These are phyloP conservation scores for Spilarctia lutea DNA, from an alignment of 2,888 invertebrate genomes.

Conservation along the genomic window DNA sequence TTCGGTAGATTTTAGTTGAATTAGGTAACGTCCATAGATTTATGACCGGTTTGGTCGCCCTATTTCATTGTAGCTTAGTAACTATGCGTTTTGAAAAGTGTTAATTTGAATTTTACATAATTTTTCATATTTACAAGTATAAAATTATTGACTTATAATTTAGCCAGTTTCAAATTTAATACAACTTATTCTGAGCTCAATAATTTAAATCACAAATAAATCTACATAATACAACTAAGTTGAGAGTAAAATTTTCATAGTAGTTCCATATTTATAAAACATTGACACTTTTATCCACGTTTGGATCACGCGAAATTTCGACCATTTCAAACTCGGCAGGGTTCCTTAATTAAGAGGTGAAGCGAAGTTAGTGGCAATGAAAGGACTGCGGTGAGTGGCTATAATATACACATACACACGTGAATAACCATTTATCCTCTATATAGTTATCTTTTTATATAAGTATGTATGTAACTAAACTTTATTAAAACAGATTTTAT, in stretches of 20 bases:
- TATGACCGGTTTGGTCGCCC: conserved; percentile 49
- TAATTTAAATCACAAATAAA: too few relatives aligned
- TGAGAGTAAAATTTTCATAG: too few relatives aligned
- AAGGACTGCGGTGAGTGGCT: too few relatives aligned
- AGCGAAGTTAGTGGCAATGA: too few relatives aligned
- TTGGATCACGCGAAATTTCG: not conserved
- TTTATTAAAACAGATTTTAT: not conserved
- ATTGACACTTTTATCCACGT: not conserved
- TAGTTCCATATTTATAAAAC: too few relatives aligned
- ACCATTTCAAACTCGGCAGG: not conserved
- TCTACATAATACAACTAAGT: too few relatives aligned
- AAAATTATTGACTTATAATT: too few relatives aligned
- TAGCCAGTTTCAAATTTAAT: too few relatives aligned
- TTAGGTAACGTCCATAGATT: conserved; percentile 51
- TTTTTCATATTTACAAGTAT: not conserved
- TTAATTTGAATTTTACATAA: not conserved
- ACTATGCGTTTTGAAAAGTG: conserved; percentile 31
- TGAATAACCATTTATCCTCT: too few relatives aligned
- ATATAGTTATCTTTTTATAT: not conserved
- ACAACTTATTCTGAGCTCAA: too few relatives aligned
- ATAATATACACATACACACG: too few relatives aligned
- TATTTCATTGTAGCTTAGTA: conserved; percentile 29
- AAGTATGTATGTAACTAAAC: not conserved
- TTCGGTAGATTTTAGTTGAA: conserved; percentile 55
- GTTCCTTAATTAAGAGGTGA: too few relatives aligned